These are phyloP conservation scores for Agrochola litura DNA, from an alignment of 2,888 invertebrate genomes.

Conservation along the genomic window DNA sequence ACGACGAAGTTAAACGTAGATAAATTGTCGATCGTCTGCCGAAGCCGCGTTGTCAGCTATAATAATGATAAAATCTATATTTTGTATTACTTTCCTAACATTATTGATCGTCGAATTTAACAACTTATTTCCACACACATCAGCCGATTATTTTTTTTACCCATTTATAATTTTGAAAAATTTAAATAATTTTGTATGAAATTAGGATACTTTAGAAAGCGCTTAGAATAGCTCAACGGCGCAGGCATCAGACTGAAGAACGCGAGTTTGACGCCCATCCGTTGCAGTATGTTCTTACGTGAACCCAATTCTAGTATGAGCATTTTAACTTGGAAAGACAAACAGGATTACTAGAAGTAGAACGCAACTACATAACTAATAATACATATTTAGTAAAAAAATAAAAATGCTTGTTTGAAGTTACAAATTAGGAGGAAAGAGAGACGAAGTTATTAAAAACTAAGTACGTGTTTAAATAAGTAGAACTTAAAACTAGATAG, in stretches of 20 bases:
- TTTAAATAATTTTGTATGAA: conserved; percentile 14
- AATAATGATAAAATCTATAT: conserved; percentile 12
- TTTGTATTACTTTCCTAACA: conserved; percentile 24
- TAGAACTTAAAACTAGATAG: conserved; percentile 82
- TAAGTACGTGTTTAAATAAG: conserved; percentile 67
- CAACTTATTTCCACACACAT: conserved; percentile 20
- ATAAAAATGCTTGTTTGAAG: not conserved
- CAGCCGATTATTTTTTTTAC: conserved; percentile 11
- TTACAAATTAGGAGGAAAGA: conserved; percentile 24
- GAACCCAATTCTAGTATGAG: not conserved
- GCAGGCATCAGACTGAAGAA: conserved; percentile 25
- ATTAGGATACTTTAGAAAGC: not conserved
- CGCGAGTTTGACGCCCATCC: conserved; percentile 6
- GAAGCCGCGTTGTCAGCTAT: conserved; percentile 34
- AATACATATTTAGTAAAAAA: not conserved
- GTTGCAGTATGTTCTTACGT: conserved; percentile 4
- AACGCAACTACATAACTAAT: not conserved
- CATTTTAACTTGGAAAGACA: not conserved
- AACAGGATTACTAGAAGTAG: not conserved
- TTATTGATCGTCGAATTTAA: conserved; percentile 23
- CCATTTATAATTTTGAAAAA: conserved; percentile 28
- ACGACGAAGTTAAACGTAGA: conserved; percentile 1
- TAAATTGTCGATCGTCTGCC: conserved; percentile 35
- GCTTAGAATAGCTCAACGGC: not conserved
- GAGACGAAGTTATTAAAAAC: conserved; percentile 58